Evolutionary conservation across 2,888 invertebrate genomes (phyloP).

Genomic region (Netelia virgata): DNA sequence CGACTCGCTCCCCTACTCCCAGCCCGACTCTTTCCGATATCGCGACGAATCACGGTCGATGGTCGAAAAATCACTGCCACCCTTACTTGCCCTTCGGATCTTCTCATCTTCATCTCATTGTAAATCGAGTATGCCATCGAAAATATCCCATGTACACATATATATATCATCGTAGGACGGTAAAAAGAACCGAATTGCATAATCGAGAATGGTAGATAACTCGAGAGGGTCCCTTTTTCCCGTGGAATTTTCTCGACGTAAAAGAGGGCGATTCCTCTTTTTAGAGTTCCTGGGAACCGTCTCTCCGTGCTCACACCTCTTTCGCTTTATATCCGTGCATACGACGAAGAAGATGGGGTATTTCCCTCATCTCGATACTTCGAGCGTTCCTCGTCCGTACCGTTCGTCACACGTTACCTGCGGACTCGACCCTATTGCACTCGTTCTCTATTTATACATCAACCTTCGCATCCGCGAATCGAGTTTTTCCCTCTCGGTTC

Average conservation of each 20-base stretch:
- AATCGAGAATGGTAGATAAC: conserved; percentile 50
- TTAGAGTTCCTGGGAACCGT: not conserved
- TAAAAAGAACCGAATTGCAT: conserved; percentile 57
- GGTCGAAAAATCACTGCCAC: conserved; percentile 78
- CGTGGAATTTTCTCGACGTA: conserved; percentile 27
- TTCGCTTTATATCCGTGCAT: conserved; percentile 8
- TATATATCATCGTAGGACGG: conserved; percentile 18
- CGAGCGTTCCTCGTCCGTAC: not conserved
- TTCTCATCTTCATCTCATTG: conserved; percentile 56
- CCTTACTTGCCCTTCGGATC: conserved; percentile 7
- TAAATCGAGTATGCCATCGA: conserved; percentile 59
- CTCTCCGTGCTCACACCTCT: conserved; percentile 9
- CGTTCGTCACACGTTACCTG: conserved; percentile 17
- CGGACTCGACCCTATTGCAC: conserved; percentile 33
- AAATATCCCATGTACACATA: conserved; percentile 18
- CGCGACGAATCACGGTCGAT: conserved; percentile 58
- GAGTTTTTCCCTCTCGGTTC: conserved; percentile 48
- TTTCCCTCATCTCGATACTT: not conserved
- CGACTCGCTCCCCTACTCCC: conserved; percentile 59
- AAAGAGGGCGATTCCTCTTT: conserved; percentile 22
- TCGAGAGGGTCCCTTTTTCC: conserved; percentile 5
- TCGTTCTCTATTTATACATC: conserved; percentile 54
- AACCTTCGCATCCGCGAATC: conserved; percentile 51
- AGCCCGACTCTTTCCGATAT: conserved; percentile 7
- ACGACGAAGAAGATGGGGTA: conserved; percentile 6